Evolutionary conservation across 1,140 invertebrate species (phyloP).

Genomic region (Caenorhabditis elegans): DNA sequence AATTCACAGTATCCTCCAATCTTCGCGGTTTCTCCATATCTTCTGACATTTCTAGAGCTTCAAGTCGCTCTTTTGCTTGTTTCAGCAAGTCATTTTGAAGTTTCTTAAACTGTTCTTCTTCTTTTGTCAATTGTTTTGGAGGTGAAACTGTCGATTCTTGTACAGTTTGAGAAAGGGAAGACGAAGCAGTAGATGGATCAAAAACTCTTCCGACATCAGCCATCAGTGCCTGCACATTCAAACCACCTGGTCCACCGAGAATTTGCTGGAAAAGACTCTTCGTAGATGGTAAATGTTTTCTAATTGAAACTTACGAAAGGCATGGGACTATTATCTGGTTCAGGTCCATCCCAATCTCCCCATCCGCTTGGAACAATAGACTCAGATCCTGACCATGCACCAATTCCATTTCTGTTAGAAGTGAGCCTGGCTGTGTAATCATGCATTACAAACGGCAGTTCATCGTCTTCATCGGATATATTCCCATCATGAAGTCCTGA

Average conservation of each 20-base stretch:
- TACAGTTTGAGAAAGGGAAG: background rate
- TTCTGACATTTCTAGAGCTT: background rate
- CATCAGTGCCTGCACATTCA: slow-evolving; percentile 31
- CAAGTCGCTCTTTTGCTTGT: background rate
- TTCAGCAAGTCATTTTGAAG: background rate
- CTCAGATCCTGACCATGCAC: background rate
- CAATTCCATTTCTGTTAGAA: background rate
- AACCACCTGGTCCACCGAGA: background rate
- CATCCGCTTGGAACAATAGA: slow-evolving; percentile 6
- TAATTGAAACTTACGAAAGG: background rate
- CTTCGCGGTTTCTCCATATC: background rate
- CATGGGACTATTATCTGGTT: background rate
- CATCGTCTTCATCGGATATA: slow-evolving; percentile 53
- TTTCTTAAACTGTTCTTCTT: background rate
- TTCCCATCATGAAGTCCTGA: slow-evolving; percentile 19
- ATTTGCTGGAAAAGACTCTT: slow-evolving; percentile 11
- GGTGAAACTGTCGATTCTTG: background rate
- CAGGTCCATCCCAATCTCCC: background rate
- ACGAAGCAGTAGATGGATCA: background rate
- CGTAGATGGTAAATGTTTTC: background rate
- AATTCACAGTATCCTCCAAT: slow-evolving; percentile 37
- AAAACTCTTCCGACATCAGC: slow-evolving; percentile 9
- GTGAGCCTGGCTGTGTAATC: slow-evolving; percentile 27
- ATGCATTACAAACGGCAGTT: slow-evolving; percentile 31
- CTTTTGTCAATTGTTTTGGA: background rate